phyloP scores from a whole-genome alignment of 2,113 vertebrate species.

The Uria aalge region DNA sequence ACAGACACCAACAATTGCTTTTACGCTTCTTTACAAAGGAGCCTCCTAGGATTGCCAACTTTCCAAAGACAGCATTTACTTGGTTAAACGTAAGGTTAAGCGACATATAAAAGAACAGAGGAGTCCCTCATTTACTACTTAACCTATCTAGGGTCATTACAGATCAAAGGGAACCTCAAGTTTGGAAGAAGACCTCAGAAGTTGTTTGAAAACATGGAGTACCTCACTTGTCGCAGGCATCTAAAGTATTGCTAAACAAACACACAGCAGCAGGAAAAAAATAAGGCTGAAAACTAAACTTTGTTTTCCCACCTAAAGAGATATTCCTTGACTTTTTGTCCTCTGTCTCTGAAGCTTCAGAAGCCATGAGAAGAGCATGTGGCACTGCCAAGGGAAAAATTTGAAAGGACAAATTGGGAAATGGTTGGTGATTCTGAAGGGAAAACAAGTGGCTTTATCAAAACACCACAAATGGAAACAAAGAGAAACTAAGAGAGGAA shows the following conservation, averaged over 20 bases:
- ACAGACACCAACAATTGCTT: background rate
- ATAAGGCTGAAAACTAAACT: background rate
- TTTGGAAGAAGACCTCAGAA: background rate
- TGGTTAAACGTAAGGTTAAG: background rate
- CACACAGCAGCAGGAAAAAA: background rate
- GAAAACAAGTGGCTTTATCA: background rate
- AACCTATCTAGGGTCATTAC: background rate
- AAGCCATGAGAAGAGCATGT: background rate
- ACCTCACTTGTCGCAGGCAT: background rate
- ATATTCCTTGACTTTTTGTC: background rate
- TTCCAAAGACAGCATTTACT: background rate
- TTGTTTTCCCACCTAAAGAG: background rate
- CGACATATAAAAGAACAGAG: background rate
- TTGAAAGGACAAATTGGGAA: background rate
- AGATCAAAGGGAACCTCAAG: background rate
- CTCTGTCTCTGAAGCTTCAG: background rate
- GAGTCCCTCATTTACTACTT: background rate
- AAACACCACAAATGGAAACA: slow-evolving; percentile 19
- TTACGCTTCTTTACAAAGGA: background rate
- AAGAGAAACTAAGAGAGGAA: slow-evolving; percentile 14
- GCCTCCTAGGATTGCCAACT: background rate
- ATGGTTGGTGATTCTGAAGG: background rate
- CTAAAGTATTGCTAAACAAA: background rate
- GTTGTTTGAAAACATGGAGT: background rate
- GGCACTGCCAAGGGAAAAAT: background rate